These are phyloP conservation scores for Cephus pulcher DNA, from an alignment of 2,888 invertebrate species.

Conservation along the genomic window DNA sequence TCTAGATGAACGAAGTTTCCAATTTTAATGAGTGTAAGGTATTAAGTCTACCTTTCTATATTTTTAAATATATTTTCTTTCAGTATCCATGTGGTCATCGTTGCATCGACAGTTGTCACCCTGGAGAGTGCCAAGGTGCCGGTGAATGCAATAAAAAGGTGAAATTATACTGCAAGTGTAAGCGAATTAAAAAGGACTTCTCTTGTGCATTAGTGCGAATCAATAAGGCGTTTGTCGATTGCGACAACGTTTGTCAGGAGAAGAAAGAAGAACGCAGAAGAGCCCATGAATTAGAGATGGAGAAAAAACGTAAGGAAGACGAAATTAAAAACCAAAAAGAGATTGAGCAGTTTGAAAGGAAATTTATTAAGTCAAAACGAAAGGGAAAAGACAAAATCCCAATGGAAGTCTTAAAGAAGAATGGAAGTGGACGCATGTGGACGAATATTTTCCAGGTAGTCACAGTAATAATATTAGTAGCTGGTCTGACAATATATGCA, in stretches of 20 bases:
- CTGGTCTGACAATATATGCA: background rate
- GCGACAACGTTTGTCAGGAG: conserved; percentile 75
- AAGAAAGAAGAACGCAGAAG: conserved; percentile 71
- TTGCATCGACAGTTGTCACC: conserved; percentile 80
- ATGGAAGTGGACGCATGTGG: background rate
- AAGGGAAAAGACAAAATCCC: conserved; percentile 47
- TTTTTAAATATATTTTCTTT: conserved; percentile 35
- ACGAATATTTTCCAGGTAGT: background rate
- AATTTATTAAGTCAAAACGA: conserved; percentile 67
- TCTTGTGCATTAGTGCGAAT: conserved; percentile 60
- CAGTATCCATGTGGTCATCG: conserved; percentile 88
- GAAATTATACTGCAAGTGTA: conserved; percentile 82
- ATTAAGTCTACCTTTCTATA: background rate
- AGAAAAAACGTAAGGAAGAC: conserved; percentile 72
- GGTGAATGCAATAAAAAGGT: conserved; percentile 83
- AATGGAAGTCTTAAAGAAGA: background rate
- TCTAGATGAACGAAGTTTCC: background rate
- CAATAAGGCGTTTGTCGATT: conserved; percentile 69
- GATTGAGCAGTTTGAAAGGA: conserved; percentile 81
- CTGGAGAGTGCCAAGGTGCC: conserved; percentile 75
- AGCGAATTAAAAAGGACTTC: conserved; percentile 79
- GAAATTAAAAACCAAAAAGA: conserved; percentile 79
- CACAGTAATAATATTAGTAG: background rate
- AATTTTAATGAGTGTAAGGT: background rate
- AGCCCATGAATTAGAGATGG: conserved; percentile 70